Percentiles rank a stretch among this genome's conserved stretches.
phyloP scores from a whole-genome alignment of 30 jellyfish, hydroid and myxozoan genomes.

The Clytia hemisphaerica region DNA sequence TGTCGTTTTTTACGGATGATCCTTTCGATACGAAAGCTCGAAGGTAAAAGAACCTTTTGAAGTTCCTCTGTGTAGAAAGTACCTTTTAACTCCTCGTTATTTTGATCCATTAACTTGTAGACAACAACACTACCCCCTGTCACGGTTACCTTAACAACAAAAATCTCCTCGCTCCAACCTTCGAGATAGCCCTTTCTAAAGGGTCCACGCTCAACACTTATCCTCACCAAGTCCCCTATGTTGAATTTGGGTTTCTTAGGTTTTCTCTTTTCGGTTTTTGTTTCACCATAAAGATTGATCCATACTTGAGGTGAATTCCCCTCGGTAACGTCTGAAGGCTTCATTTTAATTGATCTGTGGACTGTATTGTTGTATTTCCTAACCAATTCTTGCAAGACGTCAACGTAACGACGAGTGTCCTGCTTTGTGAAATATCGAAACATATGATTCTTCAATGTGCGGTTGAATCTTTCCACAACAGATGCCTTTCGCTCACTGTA shows the following conservation, averaged over 20 bases:
- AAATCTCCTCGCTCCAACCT: slow-evolving; percentile 47
- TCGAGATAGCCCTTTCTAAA: slow-evolving; percentile 36
- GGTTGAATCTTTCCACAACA: slow-evolving; percentile 29
- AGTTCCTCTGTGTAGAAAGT: slow-evolving; percentile 29
- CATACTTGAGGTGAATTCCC: slow-evolving; percentile 11
- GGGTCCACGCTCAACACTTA: background rate
- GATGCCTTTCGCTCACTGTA: slow-evolving; percentile 10
- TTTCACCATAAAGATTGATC: slow-evolving; percentile 19
- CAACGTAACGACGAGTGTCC: slow-evolving; percentile 11
- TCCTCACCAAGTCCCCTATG: slow-evolving; percentile 37
- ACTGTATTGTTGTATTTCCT: slow-evolving; percentile 6
- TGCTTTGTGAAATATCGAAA: slow-evolving; percentile 13
- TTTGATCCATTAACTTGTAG: slow-evolving; percentile 15
- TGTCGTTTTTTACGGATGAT: slow-evolving; percentile 21
- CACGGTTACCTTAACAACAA: background rate
- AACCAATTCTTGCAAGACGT: slow-evolving; percentile 26
- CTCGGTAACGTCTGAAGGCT: slow-evolving; percentile 22
- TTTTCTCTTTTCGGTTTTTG: background rate
- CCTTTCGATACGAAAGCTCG: slow-evolving; percentile 32
- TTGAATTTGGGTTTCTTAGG: background rate
- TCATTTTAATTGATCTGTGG: slow-evolving; percentile 16
- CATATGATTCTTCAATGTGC: slow-evolving; percentile 25
- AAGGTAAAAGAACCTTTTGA: slow-evolving; percentile 25
- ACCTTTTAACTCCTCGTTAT: slow-evolving; percentile 27
- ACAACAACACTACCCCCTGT: slow-evolving; percentile 1